These are phyloP conservation scores for Apistogramma diplotaenia DNA, from an alignment of 2,113 vertebrate species.

Conservation along the genomic window DNA sequence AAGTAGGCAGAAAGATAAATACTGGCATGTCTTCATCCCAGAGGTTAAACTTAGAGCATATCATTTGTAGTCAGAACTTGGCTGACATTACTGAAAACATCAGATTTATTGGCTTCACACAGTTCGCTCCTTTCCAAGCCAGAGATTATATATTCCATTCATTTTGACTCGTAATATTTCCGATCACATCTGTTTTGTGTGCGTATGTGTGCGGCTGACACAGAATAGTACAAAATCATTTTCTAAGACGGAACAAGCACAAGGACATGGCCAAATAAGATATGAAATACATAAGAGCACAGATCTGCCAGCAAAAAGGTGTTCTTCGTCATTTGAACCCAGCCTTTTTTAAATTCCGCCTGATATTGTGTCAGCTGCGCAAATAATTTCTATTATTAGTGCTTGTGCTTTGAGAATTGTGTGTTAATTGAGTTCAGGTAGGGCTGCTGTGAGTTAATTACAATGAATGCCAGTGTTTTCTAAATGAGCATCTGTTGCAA, in stretches of 20 bases:
- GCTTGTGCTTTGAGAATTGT: constrained; percentile 14
- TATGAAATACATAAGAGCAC: neutral
- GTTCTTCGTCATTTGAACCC: neutral
- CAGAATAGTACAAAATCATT: neutral
- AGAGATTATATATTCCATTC: neutral
- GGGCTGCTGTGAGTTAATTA: constrained; percentile 10
- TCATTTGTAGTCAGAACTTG: neutral
- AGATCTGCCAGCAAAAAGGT: neutral
- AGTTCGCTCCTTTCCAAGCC: neutral
- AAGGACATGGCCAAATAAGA: neutral
- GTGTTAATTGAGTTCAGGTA: constrained; percentile 31
- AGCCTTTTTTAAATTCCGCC: neutral
- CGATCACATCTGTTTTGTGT: neutral
- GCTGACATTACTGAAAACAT: neutral
- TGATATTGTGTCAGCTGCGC: neutral
- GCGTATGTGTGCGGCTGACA: neutral
- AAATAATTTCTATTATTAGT: neutral
- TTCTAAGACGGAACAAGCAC: neutral
- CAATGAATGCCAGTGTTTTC: neutral
- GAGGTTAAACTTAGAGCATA: neutral
- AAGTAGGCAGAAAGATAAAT: no score
- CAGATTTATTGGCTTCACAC: neutral
- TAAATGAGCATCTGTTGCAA: constrained; percentile 2
- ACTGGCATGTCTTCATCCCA: neutral
- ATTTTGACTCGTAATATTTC: accelerated